phyloP scores from a whole-genome alignment of 2,888 invertebrate species.

The Dugesia japonica region DNA sequence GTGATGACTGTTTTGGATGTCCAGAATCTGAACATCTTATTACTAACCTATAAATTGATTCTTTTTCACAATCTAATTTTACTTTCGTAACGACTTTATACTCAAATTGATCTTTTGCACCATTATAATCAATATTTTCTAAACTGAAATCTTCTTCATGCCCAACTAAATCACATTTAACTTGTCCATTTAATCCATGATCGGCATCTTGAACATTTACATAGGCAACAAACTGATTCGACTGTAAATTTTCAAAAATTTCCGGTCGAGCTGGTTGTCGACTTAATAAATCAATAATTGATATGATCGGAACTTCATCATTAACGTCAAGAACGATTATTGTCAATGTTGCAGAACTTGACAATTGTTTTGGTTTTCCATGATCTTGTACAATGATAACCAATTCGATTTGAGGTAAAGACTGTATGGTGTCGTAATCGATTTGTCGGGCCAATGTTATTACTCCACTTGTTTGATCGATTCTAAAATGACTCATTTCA shows the following conservation, averaged over 20 bases:
- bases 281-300: conserved; percentile 11
- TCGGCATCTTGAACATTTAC: conserved; percentile 30
- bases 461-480: conserved; percentile 21
- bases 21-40: conserved; percentile 29
- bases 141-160: conserved; percentile 21
- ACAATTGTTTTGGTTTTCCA: not conserved
- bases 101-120: conserved; percentile 20
- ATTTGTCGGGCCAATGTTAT: conserved; percentile 8
- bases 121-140: not conserved
- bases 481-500: not conserved
- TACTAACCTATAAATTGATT: not conserved
- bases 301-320: conserved; percentile 23
- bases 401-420: conserved; percentile 22
- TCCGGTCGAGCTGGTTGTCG: conserved; percentile 23
- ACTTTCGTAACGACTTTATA: conserved; percentile 27
- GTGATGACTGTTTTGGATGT: not conserved
- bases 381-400: conserved; percentile 14
- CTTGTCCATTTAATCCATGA: conserved; percentile 28
- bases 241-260: conserved; percentile 21
- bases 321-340: conserved; percentile 23
- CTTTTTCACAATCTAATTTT: conserved; percentile 30
- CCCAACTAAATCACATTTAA: conserved; percentile 21
- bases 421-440: conserved; percentile 22
- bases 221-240: conserved; percentile 27
- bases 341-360: conserved; percentile 24